phyloP scores from a whole-genome alignment of 2,113 vertebrate genomes.

The Trematomus loennbergii region DNA sequence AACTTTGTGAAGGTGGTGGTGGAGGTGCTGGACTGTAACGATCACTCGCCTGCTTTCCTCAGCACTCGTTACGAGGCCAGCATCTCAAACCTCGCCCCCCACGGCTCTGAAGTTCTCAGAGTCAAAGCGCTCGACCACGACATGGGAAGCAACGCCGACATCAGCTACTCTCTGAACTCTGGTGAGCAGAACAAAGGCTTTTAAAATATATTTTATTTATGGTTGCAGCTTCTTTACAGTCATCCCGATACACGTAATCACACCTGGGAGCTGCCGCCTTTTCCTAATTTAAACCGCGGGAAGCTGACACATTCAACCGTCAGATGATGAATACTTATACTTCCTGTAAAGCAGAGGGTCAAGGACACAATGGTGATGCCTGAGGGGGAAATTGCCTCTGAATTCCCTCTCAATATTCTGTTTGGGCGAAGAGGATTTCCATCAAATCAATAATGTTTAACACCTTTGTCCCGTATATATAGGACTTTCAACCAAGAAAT shows the following conservation, averaged over 20 bases:
- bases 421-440: slow-evolving; percentile 3
- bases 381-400: background rate
- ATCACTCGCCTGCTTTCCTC: slow-evolving; percentile 90
- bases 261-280: background rate
- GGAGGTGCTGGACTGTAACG: slow-evolving; percentile 89
- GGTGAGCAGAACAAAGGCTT: slow-evolving; percentile 78
- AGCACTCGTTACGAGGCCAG: slow-evolving; percentile 86
- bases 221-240: slow-evolving; percentile 10
- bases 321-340: background rate
- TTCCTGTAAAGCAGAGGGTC: background rate
- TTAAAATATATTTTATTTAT: slow-evolving; percentile 10
- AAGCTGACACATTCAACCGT: background rate
- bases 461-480: background rate
- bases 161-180: slow-evolving; percentile 91
- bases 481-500: background rate
- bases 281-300: background rate
- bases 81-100: slow-evolving; percentile 80
- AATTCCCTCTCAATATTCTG: background rate
- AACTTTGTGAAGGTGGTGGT: slow-evolving; percentile 91
- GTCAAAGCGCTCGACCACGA: slow-evolving; percentile 92
- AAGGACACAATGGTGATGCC: background rate
- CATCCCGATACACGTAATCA: background rate
- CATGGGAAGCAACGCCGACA: slow-evolving; percentile 89
- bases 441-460: background rate
- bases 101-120: slow-evolving; percentile 87